Percentiles rank a stretch among this genome's conserved stretches.
Evolutionary conservation across 1,140 invertebrate genomes (phyloP).

Genomic region (Aethina tumida): DNA sequence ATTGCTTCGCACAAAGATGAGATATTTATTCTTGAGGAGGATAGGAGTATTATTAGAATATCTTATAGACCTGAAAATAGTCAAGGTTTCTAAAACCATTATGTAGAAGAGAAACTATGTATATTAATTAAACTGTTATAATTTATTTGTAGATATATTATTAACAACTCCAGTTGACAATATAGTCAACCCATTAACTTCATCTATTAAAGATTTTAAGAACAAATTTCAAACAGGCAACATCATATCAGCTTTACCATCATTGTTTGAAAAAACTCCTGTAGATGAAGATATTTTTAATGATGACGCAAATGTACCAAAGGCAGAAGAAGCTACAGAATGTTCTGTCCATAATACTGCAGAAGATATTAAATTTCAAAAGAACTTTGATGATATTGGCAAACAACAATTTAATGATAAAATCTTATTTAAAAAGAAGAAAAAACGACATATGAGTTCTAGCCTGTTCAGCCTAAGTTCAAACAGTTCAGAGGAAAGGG

Average conservation of each 20-base stretch:
- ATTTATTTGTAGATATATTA: constrained; percentile 3
- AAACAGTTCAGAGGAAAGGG: constrained; percentile 25
- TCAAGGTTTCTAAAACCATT: constrained; percentile 1
- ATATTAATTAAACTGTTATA: neutral
- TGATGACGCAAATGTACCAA: constrained; percentile 35
- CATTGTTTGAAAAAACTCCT: constrained; percentile 16
- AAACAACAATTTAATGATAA: constrained; percentile 47
- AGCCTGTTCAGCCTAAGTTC: constrained; percentile 20
- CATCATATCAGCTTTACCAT: constrained; percentile 25
- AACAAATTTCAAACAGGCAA: constrained; percentile 25
- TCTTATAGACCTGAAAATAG: constrained; percentile 43
- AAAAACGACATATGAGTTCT: constrained; percentile 33
- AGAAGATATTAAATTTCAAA: constrained; percentile 11
- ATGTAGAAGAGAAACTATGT: constrained; percentile 1
- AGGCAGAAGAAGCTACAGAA: constrained; percentile 46
- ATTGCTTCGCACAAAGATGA: constrained; percentile 63
- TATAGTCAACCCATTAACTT: constrained; percentile 21
- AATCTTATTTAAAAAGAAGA: constrained; percentile 40
- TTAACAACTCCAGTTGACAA: constrained; percentile 16
- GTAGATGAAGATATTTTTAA: constrained; percentile 24
- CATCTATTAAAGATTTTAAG: constrained; percentile 26
- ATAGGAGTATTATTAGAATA: constrained; percentile 54
- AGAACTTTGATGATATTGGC: constrained; percentile 38
- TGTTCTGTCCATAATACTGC: constrained; percentile 30
- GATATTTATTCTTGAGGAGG: constrained; percentile 67